Percentiles rank a stretch among this genome's conserved stretches.
Evolutionary conservation across 2,888 invertebrate genomes (phyloP).

Genomic region (Dicyrtomina minuta): DNA sequence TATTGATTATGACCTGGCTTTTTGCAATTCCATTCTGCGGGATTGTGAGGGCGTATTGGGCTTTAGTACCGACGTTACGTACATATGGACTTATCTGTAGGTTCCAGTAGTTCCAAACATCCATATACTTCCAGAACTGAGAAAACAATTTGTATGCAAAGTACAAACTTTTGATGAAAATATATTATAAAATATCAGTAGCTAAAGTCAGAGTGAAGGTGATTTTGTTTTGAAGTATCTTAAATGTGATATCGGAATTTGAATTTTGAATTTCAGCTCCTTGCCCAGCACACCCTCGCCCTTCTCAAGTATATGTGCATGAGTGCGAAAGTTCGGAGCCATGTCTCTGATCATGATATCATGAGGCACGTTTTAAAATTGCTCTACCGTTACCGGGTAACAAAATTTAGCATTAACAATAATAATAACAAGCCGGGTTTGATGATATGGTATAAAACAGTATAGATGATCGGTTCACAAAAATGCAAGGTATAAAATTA

Average conservation of each 20-base stretch:
- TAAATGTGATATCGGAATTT: background rate
- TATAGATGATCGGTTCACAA: too few relatives aligned
- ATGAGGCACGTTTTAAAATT: conserved; percentile 17
- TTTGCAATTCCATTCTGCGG: background rate
- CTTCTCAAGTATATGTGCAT: conserved; percentile 41
- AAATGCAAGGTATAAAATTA: too few relatives aligned
- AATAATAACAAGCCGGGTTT: too few relatives aligned
- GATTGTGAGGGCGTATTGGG: background rate
- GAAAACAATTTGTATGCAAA: too few relatives aligned
- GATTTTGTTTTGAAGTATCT: background rate
- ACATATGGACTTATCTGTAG: too few relatives aligned
- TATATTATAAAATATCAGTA: too few relatives aligned
- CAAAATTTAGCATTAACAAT: background rate
- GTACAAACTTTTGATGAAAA: too few relatives aligned
- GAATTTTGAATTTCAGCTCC: conserved; percentile 28
- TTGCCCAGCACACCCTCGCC: conserved; percentile 42
- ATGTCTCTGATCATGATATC: conserved; percentile 2
- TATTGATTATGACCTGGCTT: background rate
- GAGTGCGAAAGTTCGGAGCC: conserved; percentile 18
- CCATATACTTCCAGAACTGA: too few relatives aligned
- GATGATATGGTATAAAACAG: too few relatives aligned
- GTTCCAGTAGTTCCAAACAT: too few relatives aligned
- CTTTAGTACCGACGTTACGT: too few relatives aligned
- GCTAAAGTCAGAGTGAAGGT: too few relatives aligned
- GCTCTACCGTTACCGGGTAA: conserved; percentile 8